Evolutionary conservation across 2,888 invertebrate genomes (phyloP), one percentile per base, ranked within the genome.

Genomic region (Mylabris sibirica): DNA sequence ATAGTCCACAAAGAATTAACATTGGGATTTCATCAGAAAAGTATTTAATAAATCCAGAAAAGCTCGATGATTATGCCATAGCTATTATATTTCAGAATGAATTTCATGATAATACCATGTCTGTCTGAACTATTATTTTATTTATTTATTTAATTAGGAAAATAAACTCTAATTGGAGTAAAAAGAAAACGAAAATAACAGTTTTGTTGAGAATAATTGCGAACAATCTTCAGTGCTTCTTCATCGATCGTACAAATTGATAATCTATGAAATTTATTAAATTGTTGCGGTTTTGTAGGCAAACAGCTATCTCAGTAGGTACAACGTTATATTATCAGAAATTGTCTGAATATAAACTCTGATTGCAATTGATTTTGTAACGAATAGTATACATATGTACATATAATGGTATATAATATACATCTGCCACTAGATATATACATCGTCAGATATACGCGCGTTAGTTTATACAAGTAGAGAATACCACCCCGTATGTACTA

Each of bases 341-440:
- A 65, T 65, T 12, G 65, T 44, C 62, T 59, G 68, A 68, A 65
- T 68, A 64, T 62, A 65, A 65, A 62, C 20, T 62, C 65, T 68
- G 68, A 68, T 68, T 68, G 68, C 68, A 65, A 68, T 61, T 61
- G 61, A 61, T 61, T 61, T 61, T 12, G 9, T 12, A 44, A 22
- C 49, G 59, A 68, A 62, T 68, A 34, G 67, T 22, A 53, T 22
- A 53, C 49, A 6, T 49, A 49, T 49, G 2, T 41, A 41, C 41
- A 41, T 49, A 49, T 49, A 17, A n/a, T n/a, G n/a, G n/a, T n/a
- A n/a, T n/a, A n/a, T n/a, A n/a, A 65, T 38, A 41, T 41, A 62
- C n/a, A n/a, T 5, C 22, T 53, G 20, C 22, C 6, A 57, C 24
- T 57, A 57, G 24, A 57, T 24, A 57, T 24, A 14, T 53, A n/a